Evolutionary conservation across 2,797 vertebrate species (phyloP).

Genomic region (Poecilia velifera): DNA sequence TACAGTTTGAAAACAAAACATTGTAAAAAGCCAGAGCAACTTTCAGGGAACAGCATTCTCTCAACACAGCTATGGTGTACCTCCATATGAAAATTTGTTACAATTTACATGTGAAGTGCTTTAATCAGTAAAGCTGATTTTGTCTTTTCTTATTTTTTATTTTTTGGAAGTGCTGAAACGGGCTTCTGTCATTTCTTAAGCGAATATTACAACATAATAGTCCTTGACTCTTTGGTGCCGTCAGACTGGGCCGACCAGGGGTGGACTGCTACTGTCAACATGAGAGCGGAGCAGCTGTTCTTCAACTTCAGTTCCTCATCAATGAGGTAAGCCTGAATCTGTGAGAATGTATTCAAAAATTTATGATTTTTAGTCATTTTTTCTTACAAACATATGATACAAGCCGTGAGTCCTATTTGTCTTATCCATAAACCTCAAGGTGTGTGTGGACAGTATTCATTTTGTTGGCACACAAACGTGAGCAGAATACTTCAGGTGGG

Average conservation of each 20-base stretch:
- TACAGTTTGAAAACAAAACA: background rate
- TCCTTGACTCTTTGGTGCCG: slow-evolving; percentile 88
- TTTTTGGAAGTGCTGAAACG: background rate
- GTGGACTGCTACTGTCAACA: slow-evolving; percentile 97
- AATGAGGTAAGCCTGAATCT: slow-evolving; percentile 89
- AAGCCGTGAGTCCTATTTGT: background rate
- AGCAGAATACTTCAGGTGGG: background rate
- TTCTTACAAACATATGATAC: background rate
- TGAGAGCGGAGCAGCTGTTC: slow-evolving; percentile 91
- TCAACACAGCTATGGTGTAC: background rate
- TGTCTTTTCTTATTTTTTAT: no score
- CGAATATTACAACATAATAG: slow-evolving; percentile 14
- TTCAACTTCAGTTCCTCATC: slow-evolving; percentile 97
- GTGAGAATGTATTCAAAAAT: background rate
- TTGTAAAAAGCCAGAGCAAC: background rate
- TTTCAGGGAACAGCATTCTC: background rate
- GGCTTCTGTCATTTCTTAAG: background rate
- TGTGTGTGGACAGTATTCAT: background rate
- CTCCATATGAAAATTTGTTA: background rate
- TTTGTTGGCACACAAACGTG: background rate
- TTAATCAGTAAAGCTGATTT: background rate
- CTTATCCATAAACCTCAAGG: background rate
- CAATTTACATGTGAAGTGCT: background rate
- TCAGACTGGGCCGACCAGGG: slow-evolving; percentile 94
- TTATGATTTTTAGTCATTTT: background rate